Base-by-base conservation (phyloP, 2,797 vertebrate genomes). In the Xiphorhynchus erythropygius region DNA sequence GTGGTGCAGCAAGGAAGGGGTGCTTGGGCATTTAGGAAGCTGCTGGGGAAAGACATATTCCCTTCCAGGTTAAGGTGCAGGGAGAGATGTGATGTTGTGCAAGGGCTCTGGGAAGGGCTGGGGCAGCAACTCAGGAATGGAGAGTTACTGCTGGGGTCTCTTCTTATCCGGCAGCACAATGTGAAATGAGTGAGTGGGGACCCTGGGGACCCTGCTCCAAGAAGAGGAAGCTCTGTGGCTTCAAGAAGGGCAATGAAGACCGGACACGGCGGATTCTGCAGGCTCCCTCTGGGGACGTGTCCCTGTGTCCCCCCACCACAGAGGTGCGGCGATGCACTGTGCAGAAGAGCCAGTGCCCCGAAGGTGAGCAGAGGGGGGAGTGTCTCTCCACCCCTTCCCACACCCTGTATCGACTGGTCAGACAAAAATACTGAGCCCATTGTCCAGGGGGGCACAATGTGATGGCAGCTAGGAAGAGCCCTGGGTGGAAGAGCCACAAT, bases 141-240 rank as follows among this genome's bases (percentile, higher is more conserved):
- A 32, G 67, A 79, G 18, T 81, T 16, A 91, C 49, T 17, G 17
- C 70, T 27, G 67, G 21, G 27, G 52, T 83, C 57, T 95, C 88
- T 71, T n/a, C 13, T 85, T 68, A 7, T n/a, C 62, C 46, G 80
- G 75, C 96, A 98, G 98, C 98, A 84, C 99, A 98, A 98, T 99
- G 99, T 97, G 99, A 99, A 98, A 98, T 99, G 97, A 98, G 98
- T 0, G 99, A 99, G 95, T 99, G 99, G 99, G 98, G 99, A 71
- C 97, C 97, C 0, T 99, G 99, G 99, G 98, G 99, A 21, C 97
- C 98, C 23, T 99, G 99, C 95, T 98, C 98, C 97, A 99, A 99
- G 98, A 99, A 98, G 96, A 98, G 98, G 97, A 99, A 98, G 98
- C 98, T 98, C 62, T 99, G 99, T 89, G 99, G 99, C 94, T 99